Evolutionary conservation across 2,113 vertebrate genomes (phyloP).

Genomic region (Sigmodon hispidus): DNA sequence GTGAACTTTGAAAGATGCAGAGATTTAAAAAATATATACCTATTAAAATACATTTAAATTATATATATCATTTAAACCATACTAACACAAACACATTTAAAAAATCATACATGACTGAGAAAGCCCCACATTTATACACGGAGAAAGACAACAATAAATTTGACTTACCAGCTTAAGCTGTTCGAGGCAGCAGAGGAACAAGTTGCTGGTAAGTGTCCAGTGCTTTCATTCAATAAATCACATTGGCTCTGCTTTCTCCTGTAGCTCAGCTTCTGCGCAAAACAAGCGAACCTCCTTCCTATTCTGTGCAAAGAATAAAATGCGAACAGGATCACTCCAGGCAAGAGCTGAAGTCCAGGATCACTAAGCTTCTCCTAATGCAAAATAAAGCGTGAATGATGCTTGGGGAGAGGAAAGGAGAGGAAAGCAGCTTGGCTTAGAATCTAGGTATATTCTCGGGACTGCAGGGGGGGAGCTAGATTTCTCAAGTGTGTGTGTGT

Average conservation of each 20-base stretch:
- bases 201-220: slow-evolving; percentile 87
- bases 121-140: slow-evolving; percentile 13
- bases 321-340: slow-evolving; percentile 81
- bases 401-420: slow-evolving; percentile 6
- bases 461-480: slow-evolving; percentile 60
- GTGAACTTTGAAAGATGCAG: slow-evolving; percentile 68
- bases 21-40: not conserved
- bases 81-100: slow-evolving; percentile 51
- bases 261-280: slow-evolving; percentile 90
- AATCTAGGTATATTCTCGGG: slow-evolving; percentile 62
- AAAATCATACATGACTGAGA: slow-evolving; percentile 38
- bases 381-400: slow-evolving; percentile 73
- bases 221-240: slow-evolving; percentile 90
- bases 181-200: slow-evolving; percentile 83
- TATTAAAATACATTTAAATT: not conserved
- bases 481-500: slow-evolving; percentile 58
- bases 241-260: slow-evolving; percentile 84
- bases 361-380: slow-evolving; percentile 68
- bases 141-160: slow-evolving; percentile 70
- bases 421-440: slow-evolving; percentile 64
- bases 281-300: slow-evolving; percentile 88
- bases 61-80: slow-evolving; percentile 9
- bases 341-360: slow-evolving; percentile 80
- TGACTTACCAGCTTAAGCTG: slow-evolving; percentile 91
- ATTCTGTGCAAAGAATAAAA: slow-evolving; percentile 89